These are phyloP conservation scores for Drosophila prolongata DNA, from an alignment of 2,888 invertebrate species.

Conservation along the genomic window DNA sequence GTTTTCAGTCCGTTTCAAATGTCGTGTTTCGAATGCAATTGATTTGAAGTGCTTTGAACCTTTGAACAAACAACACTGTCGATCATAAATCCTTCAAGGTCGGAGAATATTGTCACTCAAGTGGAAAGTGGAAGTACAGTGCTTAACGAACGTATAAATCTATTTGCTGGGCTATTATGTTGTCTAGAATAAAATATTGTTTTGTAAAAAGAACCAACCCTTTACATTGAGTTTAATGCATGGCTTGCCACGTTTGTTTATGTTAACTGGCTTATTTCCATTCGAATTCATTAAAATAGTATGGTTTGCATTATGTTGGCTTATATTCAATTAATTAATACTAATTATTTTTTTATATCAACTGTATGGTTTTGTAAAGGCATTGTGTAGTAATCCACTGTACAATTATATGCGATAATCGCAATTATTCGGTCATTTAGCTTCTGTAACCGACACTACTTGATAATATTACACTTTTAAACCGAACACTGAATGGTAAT, in stretches of 20 bases:
- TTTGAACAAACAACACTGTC: constrained; percentile 35
- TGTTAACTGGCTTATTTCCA: not conserved
- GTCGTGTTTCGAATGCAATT: constrained; percentile 43
- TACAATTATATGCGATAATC: constrained; percentile 14
- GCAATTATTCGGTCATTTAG: constrained; percentile 21
- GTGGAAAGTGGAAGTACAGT: constrained; percentile 58
- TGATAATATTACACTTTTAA: constrained; percentile 1
- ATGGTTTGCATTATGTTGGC: not conserved
- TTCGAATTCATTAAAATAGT: not conserved
- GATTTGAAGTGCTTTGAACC: constrained; percentile 50
- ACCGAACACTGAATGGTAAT: constrained; percentile 3
- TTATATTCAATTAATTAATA: constrained; percentile 13
- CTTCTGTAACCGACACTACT: constrained; percentile 7
- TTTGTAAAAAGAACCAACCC: not conserved
- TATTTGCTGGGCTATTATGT: not conserved
- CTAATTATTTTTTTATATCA: constrained; percentile 11
- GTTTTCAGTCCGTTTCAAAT: constrained; percentile 46
- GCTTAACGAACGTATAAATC: not conserved
- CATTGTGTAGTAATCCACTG: constrained; percentile 7
- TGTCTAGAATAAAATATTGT: not conserved
- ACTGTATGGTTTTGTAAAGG: constrained; percentile 8
- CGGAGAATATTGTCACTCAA: constrained; percentile 40
- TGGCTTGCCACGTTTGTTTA: not conserved
- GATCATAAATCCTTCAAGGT: constrained; percentile 61
- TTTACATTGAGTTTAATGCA: not conserved